phyloP scores from a whole-genome alignment of 2,797 vertebrate genomes.

The Fundulus diaphanus region DNA sequence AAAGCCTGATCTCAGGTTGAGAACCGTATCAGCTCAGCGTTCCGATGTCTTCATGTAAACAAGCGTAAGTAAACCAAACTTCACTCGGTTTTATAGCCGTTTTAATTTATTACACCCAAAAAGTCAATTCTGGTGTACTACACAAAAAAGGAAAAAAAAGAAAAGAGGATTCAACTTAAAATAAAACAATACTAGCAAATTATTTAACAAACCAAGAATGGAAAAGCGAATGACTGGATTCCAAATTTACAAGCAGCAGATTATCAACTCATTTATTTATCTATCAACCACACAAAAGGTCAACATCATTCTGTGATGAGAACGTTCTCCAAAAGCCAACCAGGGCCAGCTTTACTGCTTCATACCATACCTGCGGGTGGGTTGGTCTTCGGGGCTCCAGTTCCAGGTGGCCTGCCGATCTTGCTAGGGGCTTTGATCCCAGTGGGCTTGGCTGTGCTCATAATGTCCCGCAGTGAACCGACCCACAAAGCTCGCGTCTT shows the following conservation, averaged over 20 bases:
- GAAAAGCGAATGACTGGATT: no score
- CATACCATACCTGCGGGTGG: conserved; percentile 69
- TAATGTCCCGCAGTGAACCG: conserved; percentile 75
- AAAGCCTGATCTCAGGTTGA: not conserved
- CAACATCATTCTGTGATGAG: not conserved
- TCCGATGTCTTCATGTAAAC: no score
- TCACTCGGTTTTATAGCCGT: no score
- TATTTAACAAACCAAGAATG: not conserved
- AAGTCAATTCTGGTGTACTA: no score
- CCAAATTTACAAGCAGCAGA: not conserved
- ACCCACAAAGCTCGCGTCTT: conserved; percentile 62
- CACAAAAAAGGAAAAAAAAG: no score
- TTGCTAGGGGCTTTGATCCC: conserved; percentile 95
- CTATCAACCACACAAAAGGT: not conserved
- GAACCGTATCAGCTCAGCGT: no score
- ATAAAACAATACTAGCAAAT: not conserved
- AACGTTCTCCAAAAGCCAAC: not conserved
- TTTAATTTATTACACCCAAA: no score
- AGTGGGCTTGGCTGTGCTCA: conserved; percentile 93
- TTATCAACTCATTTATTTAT: not conserved
- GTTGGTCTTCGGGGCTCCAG: conserved; percentile 80
- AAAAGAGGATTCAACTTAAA: not conserved
- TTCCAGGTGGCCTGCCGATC: conserved; percentile 84
- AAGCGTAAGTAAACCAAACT: no score
- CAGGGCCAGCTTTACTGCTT: no score